phyloP scores from a whole-genome alignment of 2,797 vertebrate genomes.

The Antrozous pallidus region DNA sequence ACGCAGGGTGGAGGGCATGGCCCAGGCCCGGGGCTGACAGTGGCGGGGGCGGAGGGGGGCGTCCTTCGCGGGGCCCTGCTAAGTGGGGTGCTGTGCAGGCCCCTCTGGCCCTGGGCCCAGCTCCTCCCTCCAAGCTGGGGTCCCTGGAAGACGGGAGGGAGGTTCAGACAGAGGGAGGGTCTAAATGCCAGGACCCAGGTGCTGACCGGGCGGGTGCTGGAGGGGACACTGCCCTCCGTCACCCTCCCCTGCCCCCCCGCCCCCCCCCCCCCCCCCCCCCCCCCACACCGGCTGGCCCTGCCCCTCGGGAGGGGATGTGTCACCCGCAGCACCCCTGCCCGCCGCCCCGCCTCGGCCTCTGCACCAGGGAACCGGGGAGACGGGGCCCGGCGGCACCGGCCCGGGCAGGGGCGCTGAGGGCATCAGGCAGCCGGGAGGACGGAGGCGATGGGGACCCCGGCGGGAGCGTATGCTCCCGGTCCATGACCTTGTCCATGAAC shows the following conservation, averaged over 20 bases:
- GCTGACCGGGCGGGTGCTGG: too few species aligned
- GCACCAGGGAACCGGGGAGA: accelerated
- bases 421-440: too few species aligned
- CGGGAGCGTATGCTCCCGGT: accelerated
- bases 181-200: accelerated
- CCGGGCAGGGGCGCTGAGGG: background rate
- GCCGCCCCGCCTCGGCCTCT: background rate
- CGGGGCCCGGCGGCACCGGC: too few species aligned
- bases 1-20: too few species aligned
- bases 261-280: background rate
- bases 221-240: background rate
- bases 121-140: background rate
- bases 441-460: too few species aligned
- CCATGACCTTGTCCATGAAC: accelerated
- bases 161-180: background rate
- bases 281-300: accelerated
- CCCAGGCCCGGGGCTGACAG: too few species aligned
- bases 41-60: too few species aligned
- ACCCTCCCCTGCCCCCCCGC: too few species aligned
- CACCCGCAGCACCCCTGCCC: too few species aligned
- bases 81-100: background rate
- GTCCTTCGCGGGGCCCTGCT: accelerated
- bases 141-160: background rate
- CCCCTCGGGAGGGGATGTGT: background rate
- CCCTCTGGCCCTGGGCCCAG: background rate